A percentile compares a stretch with the other conserved stretches of the same genome.
These are phyloP conservation scores for Jordanella pulchra DNA, from an alignment of 2,797 vertebrate genomes.

Conservation along the genomic window DNA sequence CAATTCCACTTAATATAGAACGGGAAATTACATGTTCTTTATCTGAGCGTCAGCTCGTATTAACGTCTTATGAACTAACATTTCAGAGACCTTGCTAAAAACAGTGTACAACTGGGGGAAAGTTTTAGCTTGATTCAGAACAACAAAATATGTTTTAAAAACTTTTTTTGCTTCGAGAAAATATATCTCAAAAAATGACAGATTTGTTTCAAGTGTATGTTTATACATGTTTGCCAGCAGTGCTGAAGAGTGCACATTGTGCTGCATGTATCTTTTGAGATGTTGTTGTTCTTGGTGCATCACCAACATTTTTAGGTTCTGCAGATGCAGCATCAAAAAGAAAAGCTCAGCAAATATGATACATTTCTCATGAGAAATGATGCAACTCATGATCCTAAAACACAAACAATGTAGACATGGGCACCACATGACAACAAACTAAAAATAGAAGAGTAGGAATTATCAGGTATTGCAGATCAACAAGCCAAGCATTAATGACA, in stretches of 20 bases:
- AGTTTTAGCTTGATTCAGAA: slow-evolving; percentile 8
- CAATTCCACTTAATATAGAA: slow-evolving; percentile 8
- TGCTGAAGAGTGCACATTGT: not conserved
- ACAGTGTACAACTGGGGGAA: not conserved
- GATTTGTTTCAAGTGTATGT: not conserved
- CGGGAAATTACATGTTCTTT: slow-evolving; percentile 26
- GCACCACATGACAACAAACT: not conserved
- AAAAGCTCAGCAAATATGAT: not conserved
- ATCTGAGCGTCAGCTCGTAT: slow-evolving; percentile 2
- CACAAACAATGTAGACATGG: not conserved
- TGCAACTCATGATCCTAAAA: slow-evolving; percentile 1
- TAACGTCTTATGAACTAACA: not conserved
- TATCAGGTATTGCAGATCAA: not conserved
- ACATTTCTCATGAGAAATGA: not conserved
- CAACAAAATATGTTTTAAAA: not conserved
- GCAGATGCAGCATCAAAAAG: not conserved
- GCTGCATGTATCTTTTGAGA: not conserved
- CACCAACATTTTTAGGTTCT: not conserved
- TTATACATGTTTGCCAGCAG: not conserved
- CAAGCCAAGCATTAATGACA: not conserved
- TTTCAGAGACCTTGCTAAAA: not conserved
- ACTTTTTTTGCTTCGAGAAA: not conserved
- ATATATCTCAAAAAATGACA: not conserved
- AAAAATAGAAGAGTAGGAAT: not conserved
- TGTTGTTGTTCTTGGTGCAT: not conserved